Conservation (phyloP, 2,113 vertebrate species). For the Merops nubicus region DNA sequence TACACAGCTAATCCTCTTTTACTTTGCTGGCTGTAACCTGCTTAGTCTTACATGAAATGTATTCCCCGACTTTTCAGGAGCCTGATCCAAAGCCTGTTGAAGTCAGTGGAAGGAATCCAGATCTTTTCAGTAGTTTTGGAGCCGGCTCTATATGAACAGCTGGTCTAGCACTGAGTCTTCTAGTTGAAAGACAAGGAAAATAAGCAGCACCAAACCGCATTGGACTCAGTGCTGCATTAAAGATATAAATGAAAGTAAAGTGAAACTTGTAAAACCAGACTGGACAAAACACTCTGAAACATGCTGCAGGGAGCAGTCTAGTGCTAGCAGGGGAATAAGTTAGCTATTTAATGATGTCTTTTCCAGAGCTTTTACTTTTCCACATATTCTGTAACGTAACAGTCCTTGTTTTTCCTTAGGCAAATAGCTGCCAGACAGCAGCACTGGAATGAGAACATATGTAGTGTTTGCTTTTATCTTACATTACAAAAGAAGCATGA, state of each 20-base stretch:
- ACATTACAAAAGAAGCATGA: conserved; percentile 46
- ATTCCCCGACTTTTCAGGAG: not conserved
- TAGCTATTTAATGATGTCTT: conserved; percentile 37
- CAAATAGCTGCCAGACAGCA: conserved; percentile 44
- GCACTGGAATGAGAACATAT: conserved; percentile 40
- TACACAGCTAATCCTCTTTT: conserved; percentile 51
- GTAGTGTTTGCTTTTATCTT: conserved; percentile 54
- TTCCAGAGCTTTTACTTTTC: conserved; percentile 58
- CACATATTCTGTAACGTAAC: conserved; percentile 38
- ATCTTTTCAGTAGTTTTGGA: not conserved
- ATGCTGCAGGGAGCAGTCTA: conserved; percentile 11
- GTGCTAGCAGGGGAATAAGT: conserved; percentile 15
- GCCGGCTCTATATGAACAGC: not conserved
- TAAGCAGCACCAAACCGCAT: not conserved
- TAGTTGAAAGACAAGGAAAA: conserved; percentile 40
- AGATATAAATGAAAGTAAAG: conserved; percentile 51
- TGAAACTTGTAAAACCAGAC: conserved; percentile 52
- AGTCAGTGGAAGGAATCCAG: conserved; percentile 5
- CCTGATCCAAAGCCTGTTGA: conserved; percentile 19
- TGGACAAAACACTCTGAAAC: conserved; percentile 20
- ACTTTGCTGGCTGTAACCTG: conserved; percentile 36
- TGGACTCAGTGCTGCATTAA: not conserved
- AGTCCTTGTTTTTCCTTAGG: conserved; percentile 12
- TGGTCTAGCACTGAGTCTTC: conserved; percentile 7
- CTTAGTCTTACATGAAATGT: conserved; percentile 42